These are phyloP conservation scores for Paedocypris micromegethes DNA, from an alignment of 2,797 vertebrate genomes.

Conservation along the genomic window DNA sequence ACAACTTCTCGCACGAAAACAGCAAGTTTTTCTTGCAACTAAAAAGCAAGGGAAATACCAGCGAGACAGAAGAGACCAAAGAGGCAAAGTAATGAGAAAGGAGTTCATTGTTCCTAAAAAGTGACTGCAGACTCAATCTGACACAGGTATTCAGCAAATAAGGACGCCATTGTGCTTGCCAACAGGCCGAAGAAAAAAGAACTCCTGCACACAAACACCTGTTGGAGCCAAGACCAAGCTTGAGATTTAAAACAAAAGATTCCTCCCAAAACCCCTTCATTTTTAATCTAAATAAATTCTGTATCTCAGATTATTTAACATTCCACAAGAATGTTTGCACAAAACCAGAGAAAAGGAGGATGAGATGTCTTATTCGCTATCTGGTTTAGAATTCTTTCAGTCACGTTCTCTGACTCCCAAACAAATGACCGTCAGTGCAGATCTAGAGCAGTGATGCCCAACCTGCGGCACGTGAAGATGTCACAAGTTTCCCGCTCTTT, in stretches of 20 bases:
- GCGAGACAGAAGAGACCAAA: conserved; percentile 46
- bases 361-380: conserved; percentile 27
- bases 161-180: conserved; percentile 64
- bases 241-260: conserved; percentile 23
- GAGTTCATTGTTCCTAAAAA: conserved; percentile 67
- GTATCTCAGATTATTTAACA: conserved; percentile 33
- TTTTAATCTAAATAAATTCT: conserved; percentile 31
- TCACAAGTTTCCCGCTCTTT: too few species aligned
- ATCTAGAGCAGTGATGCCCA: too few species aligned
- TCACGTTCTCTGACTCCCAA: too few species aligned
- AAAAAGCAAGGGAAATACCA: conserved; percentile 46
- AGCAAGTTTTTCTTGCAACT: conserved; percentile 46
- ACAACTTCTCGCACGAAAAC: conserved; percentile 9
- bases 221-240: conserved; percentile 47
- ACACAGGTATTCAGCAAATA: conserved; percentile 74
- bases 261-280: conserved; percentile 30
- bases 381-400: conserved; percentile 20
- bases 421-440: too few species aligned
- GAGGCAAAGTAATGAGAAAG: conserved; percentile 60
- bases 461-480: too few species aligned
- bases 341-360: conserved; percentile 36
- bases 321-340: conserved; percentile 21
- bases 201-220: conserved; percentile 56
- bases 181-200: conserved; percentile 30
- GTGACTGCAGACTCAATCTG: conserved; percentile 60